phyloP scores from a whole-genome alignment of 2,113 vertebrate species.

The Tichodroma muraria region DNA sequence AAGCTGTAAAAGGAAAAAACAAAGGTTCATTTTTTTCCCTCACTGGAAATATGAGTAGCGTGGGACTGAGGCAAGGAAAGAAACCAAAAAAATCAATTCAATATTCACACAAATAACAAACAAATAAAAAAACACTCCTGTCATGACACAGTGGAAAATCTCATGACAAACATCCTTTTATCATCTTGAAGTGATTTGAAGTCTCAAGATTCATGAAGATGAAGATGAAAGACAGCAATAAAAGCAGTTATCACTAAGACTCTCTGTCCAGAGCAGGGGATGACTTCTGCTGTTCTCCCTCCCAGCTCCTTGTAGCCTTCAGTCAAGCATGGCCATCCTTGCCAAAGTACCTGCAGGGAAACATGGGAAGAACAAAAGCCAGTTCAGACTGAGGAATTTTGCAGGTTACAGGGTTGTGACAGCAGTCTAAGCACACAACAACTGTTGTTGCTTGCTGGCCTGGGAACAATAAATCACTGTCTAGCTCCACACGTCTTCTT shows the following conservation, averaged over 20 bases:
- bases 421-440: not conserved
- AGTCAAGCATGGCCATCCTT: not conserved
- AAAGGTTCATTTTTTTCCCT: not conserved
- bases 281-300: not conserved
- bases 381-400: not conserved
- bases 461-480: not conserved
- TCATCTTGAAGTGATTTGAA: not conserved
- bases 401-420: not conserved
- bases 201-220: not conserved
- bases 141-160: not conserved
- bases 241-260: not conserved
- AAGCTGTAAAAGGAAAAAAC: not conserved
- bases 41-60: not conserved
- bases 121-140: not conserved
- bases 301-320: not conserved
- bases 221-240: not conserved
- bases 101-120: not conserved
- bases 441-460: not conserved
- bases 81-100: not conserved
- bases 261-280: not conserved
- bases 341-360: not conserved
- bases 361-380: not conserved
- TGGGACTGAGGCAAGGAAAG: not conserved
- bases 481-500: not conserved
- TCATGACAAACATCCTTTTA: not conserved